Base-by-base conservation (phyloP, 2,888 invertebrate genomes). In the Stenurella melanura region DNA sequence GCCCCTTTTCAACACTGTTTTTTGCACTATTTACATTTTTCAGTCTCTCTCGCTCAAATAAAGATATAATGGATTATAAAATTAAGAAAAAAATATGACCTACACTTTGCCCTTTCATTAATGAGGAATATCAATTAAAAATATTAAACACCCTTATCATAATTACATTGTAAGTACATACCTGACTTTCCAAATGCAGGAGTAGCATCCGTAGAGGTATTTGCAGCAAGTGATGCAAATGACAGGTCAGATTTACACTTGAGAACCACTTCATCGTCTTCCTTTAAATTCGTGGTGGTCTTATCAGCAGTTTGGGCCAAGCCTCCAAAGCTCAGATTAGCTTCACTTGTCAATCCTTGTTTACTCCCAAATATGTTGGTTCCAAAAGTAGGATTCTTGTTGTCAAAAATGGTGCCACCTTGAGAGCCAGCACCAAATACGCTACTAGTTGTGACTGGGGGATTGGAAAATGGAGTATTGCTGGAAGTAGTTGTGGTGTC, bases 161-260 rank as follows among this genome's bases (percentile, higher is more conserved):
- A 34, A 9, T 34, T 34, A 34, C 5, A 34, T 0, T 0, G 17
- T 21, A 6, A 67, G 56, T 60, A 64, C 74, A 76, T 74, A 81
- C 75, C 77, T 64, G 71, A 78, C 64, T 78, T 82, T 9, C 81
- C 81, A 76, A 85, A 82, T 19, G 79, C 79, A n/a, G 86, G 81
- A 11, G 80, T 75, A 6, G 81, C 72, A 17, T 82, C 79, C 34
- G 78, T 63, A 12, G 81, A 64, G 9, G 83, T 77, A 3, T 81
- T 82, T 19, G 88, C 86, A 3, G 89, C 90, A 68, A 89, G 82
- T 67, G 83, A 85, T 1, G 90, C 88, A 81, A 90, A 90, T 76
- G 87, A 88, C 26, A 89, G 70, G 67, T 82, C 84, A 0, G 87
- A 78, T 76, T 87, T 87, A 58, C 83, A 85, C 68, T 88, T 88